Base-by-base conservation (phyloP, 2,888 invertebrate species). In the Antitype chi region DNA sequence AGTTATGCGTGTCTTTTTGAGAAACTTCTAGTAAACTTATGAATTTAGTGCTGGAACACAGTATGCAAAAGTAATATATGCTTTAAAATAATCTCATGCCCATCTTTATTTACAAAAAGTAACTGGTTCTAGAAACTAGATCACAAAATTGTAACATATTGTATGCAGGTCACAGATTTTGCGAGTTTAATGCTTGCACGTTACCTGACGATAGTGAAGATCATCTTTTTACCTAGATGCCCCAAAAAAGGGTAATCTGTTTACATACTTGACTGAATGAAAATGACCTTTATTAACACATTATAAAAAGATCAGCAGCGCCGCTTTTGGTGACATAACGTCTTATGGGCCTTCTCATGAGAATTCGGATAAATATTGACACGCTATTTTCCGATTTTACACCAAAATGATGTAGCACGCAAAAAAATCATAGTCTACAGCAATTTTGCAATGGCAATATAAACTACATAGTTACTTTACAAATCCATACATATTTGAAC, bases 301-400 rank as follows among this genome's bases (percentile, higher is more conserved):
- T 66, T 75, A 75, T 17, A 76, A 75, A 82, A 5, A 81, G 17
- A 80, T 78, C 81, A 78, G 7, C 47, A 55, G 15, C 47, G 25
- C 15, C 53, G 0, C 43, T 53, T 52, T 55, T 28, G 73, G 49
- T 75, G 66, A 74, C 47, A 60, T 60, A 53, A 78, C 47, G 11
- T 62, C 47, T 49, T 32, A n/a, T 17, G 9, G 8, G 17, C 28
- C 5, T 2, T 3, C 38, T 59, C 11, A 59, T n/a, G 20, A 23
- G 20, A 38, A 81, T 47, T 32, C 5, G 8, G 17, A 53, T 80
- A 55, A 43, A 70, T 25, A 25, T 17, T 23, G 28, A 49, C 38
- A 63, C 28, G 23, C 49, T 8, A 55, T 80, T 71, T 55, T 28
- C 11, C 15, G 17, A 71, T 70, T 62, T 70, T 25, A 32, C 17